Evolutionary conservation across 2,113 vertebrate species (phyloP).

Genomic region (Microcebus lehilahytsara): DNA sequence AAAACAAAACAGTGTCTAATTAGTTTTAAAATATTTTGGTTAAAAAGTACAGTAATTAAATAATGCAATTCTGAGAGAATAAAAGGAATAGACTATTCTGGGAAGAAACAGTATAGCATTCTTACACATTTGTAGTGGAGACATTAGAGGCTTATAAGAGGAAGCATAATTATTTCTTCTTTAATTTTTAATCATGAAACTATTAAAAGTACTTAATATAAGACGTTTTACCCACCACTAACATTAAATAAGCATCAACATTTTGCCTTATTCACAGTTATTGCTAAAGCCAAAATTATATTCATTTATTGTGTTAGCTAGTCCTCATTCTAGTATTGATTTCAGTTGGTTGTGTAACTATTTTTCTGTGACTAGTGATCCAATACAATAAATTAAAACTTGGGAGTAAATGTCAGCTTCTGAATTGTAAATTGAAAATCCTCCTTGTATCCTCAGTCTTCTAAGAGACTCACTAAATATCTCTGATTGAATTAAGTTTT

Average conservation of each 20-base stretch:
- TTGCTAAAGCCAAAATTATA: constrained; percentile 40
- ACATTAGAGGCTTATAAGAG: neutral
- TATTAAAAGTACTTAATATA: neutral
- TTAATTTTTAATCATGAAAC: constrained; percentile 52
- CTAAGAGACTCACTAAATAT: constrained; percentile 21
- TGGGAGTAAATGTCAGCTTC: neutral
- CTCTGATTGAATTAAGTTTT: constrained; percentile 13
- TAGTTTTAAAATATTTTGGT: constrained; percentile 77
- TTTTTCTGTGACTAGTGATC: neutral
- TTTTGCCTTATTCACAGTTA: constrained; percentile 21
- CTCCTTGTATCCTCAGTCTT: neutral
- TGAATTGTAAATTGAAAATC: neutral
- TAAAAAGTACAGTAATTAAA: constrained; percentile 69
- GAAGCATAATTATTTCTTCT: constrained; percentile 42
- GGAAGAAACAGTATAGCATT: neutral
- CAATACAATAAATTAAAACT: constrained; percentile 27
- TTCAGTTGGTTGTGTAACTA: neutral
- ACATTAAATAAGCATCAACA: neutral
- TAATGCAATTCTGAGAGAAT: constrained; percentile 48
- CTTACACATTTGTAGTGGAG: constrained; percentile 11
- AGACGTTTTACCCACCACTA: neutral
- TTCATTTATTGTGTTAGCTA: neutral
- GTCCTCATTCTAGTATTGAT: neutral
- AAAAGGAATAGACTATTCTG: constrained; percentile 41
- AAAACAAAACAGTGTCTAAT: constrained; percentile 77